Percentiles rank a stretch among this genome's conserved stretches.
These are phyloP conservation scores for Platichthys flesus DNA, from an alignment of 2,113 vertebrate genomes.

Conservation along the genomic window DNA sequence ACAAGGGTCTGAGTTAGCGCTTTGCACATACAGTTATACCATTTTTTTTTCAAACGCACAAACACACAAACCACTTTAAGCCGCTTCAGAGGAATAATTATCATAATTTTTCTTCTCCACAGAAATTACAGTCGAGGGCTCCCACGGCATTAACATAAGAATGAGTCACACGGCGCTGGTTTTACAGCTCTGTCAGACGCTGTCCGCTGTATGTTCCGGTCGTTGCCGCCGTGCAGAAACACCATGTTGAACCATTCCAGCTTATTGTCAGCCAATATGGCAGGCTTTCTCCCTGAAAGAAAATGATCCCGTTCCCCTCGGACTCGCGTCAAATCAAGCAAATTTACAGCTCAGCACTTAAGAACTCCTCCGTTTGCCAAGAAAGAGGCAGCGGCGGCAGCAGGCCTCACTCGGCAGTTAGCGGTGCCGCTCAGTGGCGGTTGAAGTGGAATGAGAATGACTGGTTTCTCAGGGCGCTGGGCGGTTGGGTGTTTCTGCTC, in stretches of 20 bases:
- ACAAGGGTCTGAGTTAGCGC: constrained; percentile 12
- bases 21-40: constrained; percentile 13
- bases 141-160: constrained; percentile 62
- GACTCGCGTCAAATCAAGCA: constrained; percentile 85
- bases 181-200: constrained; percentile 73
- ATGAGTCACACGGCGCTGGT: constrained; percentile 66
- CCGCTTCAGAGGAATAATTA: constrained; percentile 40
- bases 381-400: constrained; percentile 58
- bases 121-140: constrained; percentile 58
- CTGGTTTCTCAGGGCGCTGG: constrained; percentile 52
- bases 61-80: constrained; percentile 42
- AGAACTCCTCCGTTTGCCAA: constrained; percentile 81
- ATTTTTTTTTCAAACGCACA: constrained; percentile 12
- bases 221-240: constrained; percentile 71
- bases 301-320: constrained; percentile 78
- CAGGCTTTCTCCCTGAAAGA: constrained; percentile 77
- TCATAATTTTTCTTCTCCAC: constrained; percentile 37
- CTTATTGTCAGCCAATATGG: constrained; percentile 81
- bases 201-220: constrained; percentile 73
- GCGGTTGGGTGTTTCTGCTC: constrained; percentile 56
- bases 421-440: constrained; percentile 55
- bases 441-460: constrained; percentile 69
- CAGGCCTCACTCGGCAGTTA: constrained; percentile 63
- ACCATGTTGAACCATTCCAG: constrained; percentile 78
- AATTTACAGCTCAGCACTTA: constrained; percentile 85